phyloP scores from a whole-genome alignment of 2,797 vertebrate species.

The Enoplosus armatus region DNA sequence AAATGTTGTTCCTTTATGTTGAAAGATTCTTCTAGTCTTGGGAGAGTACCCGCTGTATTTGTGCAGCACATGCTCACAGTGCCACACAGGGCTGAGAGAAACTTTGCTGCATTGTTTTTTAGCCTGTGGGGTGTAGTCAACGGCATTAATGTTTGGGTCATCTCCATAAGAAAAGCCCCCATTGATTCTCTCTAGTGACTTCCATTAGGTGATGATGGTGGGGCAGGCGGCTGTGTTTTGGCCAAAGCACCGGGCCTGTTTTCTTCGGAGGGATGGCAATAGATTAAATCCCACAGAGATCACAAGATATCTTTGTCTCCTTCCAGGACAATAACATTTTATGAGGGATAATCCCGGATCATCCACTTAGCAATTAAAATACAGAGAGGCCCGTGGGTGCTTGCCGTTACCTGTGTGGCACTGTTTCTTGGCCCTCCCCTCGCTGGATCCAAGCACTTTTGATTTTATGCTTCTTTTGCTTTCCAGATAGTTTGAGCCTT shows the following conservation, averaged over 20 bases:
- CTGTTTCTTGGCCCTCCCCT: slow-evolving; percentile 34
- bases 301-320: slow-evolving; percentile 87
- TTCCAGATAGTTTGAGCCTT: background rate
- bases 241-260: slow-evolving; percentile 79
- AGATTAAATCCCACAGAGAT: slow-evolving; percentile 85
- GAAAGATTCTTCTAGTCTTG: background rate
- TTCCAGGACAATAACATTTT: slow-evolving; percentile 85
- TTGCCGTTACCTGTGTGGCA: slow-evolving; percentile 58
- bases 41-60: slow-evolving; percentile 10
- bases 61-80: slow-evolving; percentile 7
- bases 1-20: slow-evolving; percentile 5
- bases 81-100: slow-evolving; percentile 3
- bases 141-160: slow-evolving; percentile 71
- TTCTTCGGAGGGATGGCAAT: slow-evolving; percentile 77
- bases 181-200: slow-evolving; percentile 77
- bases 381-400: slow-evolving; percentile 60
- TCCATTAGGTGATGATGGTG: slow-evolving; percentile 82
- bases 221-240: slow-evolving; percentile 78
- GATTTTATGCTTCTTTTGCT: background rate
- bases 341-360: slow-evolving; percentile 88
- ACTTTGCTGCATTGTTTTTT: slow-evolving; percentile 60
- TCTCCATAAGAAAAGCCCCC: slow-evolving; percentile 83
- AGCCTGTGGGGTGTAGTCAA: slow-evolving; percentile 69
- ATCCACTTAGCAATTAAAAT: slow-evolving; percentile 88
- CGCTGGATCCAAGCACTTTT: background rate